Percentiles rank a stretch among this genome's conserved stretches.
Evolutionary conservation across 2,888 invertebrate species (phyloP).

Genomic region (Colostygia pectinataria): DNA sequence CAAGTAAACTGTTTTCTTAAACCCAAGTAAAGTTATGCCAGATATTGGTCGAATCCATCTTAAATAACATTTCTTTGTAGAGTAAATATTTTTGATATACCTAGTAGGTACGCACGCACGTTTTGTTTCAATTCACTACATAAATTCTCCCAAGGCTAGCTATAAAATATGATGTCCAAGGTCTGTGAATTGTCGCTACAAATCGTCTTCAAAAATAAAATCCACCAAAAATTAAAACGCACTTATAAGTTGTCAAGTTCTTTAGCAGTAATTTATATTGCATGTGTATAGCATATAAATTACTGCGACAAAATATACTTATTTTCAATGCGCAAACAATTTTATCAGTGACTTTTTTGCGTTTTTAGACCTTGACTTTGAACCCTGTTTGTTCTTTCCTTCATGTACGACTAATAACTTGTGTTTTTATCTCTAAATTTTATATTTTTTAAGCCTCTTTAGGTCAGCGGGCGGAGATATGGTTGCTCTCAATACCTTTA

Average conservation of each 20-base stretch:
- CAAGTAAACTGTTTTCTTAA: no score
- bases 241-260: constrained; percentile 9
- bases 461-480: no score
- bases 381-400: constrained; percentile 4
- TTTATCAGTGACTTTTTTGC: constrained; percentile 7
- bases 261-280: constrained; percentile 8
- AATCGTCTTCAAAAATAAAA: constrained; percentile 14
- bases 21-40: no score
- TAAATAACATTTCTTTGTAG: no score
- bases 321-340: constrained; percentile 15
- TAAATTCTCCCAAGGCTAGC: constrained; percentile 18
- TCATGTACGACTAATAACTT: not conserved
- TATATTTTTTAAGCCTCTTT: no score
- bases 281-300: constrained; percentile 21
- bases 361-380: constrained; percentile 1
- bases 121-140: constrained; percentile 8
- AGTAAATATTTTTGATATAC: no score
- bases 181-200: constrained; percentile 15
- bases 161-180: constrained; percentile 13
- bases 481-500: no score
- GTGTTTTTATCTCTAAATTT: no score
- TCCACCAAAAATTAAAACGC: constrained; percentile 1
- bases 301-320: not conserved
- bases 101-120: not conserved
- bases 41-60: no score